Evolutionary conservation across 2,888 invertebrate genomes (phyloP).

Genomic region (Cephus pulcher): DNA sequence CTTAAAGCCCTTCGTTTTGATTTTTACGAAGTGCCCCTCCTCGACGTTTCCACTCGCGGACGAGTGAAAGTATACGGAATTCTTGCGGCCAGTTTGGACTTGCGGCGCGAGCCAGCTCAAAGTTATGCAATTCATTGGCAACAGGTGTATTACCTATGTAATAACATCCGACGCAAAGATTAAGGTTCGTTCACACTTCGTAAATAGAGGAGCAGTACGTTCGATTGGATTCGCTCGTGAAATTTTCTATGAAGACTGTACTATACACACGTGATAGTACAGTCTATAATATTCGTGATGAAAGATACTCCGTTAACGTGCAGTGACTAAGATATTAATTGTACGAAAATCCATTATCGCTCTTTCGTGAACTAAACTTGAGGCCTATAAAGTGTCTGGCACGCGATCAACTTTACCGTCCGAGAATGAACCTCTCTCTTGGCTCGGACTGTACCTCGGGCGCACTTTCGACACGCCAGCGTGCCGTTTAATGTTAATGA

Average conservation of each 20-base stretch:
- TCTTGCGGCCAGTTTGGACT: constrained; percentile 49
- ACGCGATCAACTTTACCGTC: not conserved
- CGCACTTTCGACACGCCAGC: not conserved
- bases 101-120: constrained; percentile 28
- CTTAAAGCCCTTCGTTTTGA: constrained; percentile 19
- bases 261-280: not conserved
- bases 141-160: constrained; percentile 50
- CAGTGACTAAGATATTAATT: not conserved
- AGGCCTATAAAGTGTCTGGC: not conserved
- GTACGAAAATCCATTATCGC: not conserved
- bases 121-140: constrained; percentile 49
- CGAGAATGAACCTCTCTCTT: not conserved
- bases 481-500: not conserved
- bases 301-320: not conserved
- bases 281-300: not conserved
- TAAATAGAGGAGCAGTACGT: not conserved
- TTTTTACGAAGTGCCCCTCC: constrained; percentile 25
- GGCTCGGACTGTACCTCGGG: not conserved
- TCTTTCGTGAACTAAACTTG: not conserved
- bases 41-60: constrained; percentile 35
- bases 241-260: not conserved
- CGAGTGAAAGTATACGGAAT: constrained; percentile 61
- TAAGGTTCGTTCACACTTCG: constrained; percentile 25
- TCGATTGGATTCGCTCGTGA: not conserved
- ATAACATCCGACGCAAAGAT: constrained; percentile 32